These are phyloP conservation scores for Protobothrops mucrosquamatus DNA, from an alignment of 2,113 vertebrate genomes.

Conservation along the genomic window DNA sequence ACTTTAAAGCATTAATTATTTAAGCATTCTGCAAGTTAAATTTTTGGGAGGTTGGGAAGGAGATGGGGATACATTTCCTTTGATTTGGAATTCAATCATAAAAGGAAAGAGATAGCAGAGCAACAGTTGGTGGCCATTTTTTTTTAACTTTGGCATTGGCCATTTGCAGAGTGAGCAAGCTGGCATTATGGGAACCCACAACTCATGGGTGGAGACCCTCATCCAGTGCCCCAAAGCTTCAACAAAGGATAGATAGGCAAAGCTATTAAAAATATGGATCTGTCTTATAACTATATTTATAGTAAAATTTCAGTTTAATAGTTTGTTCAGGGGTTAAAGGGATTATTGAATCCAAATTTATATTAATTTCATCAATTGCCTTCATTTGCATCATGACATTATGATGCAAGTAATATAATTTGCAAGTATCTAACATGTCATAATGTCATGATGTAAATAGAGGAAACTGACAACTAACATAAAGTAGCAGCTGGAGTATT, in stretches of 20 bases:
- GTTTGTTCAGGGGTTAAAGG: neutral
- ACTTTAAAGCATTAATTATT: conserved; percentile 54
- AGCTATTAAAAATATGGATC: neutral
- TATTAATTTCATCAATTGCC: neutral
- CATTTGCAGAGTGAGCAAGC: neutral
- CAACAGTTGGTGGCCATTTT: neutral
- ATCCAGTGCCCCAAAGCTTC: neutral
- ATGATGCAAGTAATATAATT: neutral
- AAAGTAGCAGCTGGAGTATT: neutral
- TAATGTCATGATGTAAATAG: neutral
- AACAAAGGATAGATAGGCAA: neutral
- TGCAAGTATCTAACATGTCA: neutral
- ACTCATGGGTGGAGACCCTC: neutral
- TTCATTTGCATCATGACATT: neutral
- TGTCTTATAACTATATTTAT: neutral
- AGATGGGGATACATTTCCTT: conserved; percentile 19
- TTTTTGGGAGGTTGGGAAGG: neutral
- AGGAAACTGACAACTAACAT: neutral
- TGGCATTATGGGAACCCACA: neutral
- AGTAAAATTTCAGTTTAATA: neutral
- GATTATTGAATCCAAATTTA: neutral
- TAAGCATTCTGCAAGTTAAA: conserved; percentile 31
- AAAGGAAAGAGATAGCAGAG: neutral
- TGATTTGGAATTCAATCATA: conserved; percentile 22
- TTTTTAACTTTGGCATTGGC: neutral